phyloP scores from a whole-genome alignment of 2,888 invertebrate genomes.

The Ellobium chinense region DNA sequence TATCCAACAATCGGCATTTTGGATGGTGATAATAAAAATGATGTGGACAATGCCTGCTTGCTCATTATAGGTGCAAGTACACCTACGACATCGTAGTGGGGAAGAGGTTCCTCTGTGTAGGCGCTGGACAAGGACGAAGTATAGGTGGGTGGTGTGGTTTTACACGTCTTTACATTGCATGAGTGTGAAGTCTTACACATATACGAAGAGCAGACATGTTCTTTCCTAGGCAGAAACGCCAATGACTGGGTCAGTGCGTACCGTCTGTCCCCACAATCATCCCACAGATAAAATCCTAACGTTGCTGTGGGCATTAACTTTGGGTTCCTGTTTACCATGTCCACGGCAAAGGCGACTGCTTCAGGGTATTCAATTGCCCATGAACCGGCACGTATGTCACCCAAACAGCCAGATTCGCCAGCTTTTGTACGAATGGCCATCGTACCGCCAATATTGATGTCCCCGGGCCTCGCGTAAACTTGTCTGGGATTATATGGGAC shows the following conservation, averaged over 20 bases:
- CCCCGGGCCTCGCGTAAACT: neutral
- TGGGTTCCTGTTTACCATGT: neutral
- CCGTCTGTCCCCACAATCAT: constrained; percentile 1
- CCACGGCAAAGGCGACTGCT: constrained; percentile 12
- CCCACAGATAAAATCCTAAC: constrained; percentile 2
- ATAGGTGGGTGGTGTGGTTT: neutral
- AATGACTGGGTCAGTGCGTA: constrained; percentile 14
- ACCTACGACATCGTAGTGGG: constrained; percentile 55
- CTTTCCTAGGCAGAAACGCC: constrained; percentile 21
- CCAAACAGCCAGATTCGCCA: neutral
- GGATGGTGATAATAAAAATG: constrained; percentile 51
- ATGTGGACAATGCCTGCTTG: constrained; percentile 54
- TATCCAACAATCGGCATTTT: constrained; percentile 50
- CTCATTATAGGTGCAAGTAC: constrained; percentile 58
- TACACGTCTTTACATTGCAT: neutral
- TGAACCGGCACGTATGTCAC: neutral
- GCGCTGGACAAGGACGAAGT: neutral
- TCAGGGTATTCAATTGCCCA: constrained; percentile 5
- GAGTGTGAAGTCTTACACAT: no score
- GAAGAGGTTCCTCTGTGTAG: neutral
- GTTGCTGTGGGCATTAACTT: neutral
- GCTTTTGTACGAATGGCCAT: neutral
- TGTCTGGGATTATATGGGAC: no score
- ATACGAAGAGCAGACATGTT: no score
- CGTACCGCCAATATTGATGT: constrained; percentile 12